Conservation (phyloP, 2,113 vertebrate species). For the Nycticebus coucang region DNA sequence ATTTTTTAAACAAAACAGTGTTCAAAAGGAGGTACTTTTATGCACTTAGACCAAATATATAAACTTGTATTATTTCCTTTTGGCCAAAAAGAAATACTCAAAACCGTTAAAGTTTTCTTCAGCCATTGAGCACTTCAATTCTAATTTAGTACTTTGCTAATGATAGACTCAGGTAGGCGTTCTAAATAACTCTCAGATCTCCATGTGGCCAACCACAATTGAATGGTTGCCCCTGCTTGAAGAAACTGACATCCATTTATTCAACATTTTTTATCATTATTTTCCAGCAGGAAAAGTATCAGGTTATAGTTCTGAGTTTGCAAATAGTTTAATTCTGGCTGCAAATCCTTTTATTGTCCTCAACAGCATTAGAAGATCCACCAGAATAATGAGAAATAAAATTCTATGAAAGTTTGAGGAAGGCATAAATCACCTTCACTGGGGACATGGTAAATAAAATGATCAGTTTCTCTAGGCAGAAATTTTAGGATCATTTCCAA, state of each 20-base stretch:
- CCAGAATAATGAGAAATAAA: not conserved
- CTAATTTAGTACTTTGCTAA: slow-evolving; percentile 15
- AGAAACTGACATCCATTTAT: not conserved
- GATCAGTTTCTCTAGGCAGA: not conserved
- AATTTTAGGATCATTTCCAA: not conserved
- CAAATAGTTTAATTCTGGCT: not conserved
- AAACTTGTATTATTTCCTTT: not conserved
- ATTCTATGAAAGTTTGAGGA: not conserved
- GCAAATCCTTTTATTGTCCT: not conserved
- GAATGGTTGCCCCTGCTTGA: not conserved
- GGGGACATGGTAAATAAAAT: not conserved
- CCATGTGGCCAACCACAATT: not conserved
- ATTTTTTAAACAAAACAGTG: not conserved
- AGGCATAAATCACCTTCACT: not conserved
- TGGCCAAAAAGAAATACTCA: not conserved
- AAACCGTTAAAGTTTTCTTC: not conserved
- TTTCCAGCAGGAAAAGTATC: not conserved
- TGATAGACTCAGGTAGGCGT: not conserved
- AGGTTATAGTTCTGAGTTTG: not conserved
- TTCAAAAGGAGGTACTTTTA: not conserved
- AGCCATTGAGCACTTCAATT: not conserved
- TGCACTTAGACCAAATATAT: not conserved
- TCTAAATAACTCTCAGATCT: not conserved
- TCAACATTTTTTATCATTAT: not conserved
- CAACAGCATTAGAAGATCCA: not conserved